Evolutionary conservation across 2,888 invertebrate species (phyloP), one percentile per base, ranked within the genome.

Genomic region (Hanleya hanleyi): DNA sequence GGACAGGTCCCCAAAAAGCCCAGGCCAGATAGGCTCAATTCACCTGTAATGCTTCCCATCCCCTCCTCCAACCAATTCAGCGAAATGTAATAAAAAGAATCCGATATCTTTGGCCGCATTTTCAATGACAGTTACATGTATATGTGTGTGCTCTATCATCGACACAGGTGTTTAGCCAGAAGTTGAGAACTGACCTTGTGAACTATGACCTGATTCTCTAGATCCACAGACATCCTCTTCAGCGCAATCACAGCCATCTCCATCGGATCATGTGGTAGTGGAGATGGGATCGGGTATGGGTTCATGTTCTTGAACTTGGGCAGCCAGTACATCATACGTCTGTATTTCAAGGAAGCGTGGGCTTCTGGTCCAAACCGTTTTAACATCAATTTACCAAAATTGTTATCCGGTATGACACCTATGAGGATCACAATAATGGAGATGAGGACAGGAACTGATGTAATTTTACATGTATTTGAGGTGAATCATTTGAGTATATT

Each of bases 351-450:
- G 69, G 91, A 87, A 0, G 92, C 92, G 79, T 91, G 91, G 0
- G 95, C 95, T 71, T 90, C 86, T 78, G 94, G 92, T 0, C 99
- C 98, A 91, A 98, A 99, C 65, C 95, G 93, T 85, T 95, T 95
- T 0, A 95, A 85, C 9, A 99, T 91, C 90, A 96, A 94, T 69
- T 93, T 92, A 86, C 97, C 95, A 92, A 96, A 93, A 91, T 98
- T 97, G 73, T 93, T 92, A 90, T 99, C 99, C 0, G 98, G 98
- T 81, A 96, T 95, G 1, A 99, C 96, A 77, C 93, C 95, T 95
- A 69, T 4, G 79, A 73, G 18, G n/a, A 36, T 70, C 66, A 7
- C 9, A 51, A 12, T 7, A 12, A 41, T 18, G 18, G 9, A 41
- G 41, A 41, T 7, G 41, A 41, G 7, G 41, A 18, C 41, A 12